Conservation (phyloP, 2,797 vertebrate genomes). For the Eutrigla gurnardus region DNA sequence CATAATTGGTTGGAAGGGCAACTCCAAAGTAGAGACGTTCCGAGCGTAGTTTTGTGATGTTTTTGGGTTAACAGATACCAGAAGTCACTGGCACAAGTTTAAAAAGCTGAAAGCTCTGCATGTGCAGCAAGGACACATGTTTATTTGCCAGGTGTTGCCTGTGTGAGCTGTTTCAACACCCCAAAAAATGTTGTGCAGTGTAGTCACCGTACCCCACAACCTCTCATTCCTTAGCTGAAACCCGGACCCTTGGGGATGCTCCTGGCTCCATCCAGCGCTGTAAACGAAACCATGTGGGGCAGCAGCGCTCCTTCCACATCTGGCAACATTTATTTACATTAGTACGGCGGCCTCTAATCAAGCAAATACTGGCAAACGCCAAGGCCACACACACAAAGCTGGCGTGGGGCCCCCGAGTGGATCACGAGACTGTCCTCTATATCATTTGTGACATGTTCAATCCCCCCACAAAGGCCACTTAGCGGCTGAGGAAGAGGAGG, state of each 20-base stretch:
- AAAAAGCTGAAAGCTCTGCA: background rate
- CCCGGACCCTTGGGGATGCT: conserved; percentile 32
- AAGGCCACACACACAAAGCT: conserved; percentile 61
- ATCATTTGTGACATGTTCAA: conserved; percentile 38
- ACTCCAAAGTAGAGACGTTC: conserved; percentile 47
- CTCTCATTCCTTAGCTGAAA: conserved; percentile 18
- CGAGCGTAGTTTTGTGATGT: conserved; percentile 46
- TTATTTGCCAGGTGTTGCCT: conserved; percentile 6
- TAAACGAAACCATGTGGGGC: conserved; percentile 63
- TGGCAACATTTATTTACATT: conserved; percentile 78
- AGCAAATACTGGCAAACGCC: conserved; percentile 48
- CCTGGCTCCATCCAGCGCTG: conserved; percentile 10
- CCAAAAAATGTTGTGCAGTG: conserved; percentile 6
- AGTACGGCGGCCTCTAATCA: conserved; percentile 74
- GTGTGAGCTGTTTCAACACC: background rate
- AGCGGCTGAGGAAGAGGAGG: background rate
- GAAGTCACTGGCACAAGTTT: conserved; percentile 21
- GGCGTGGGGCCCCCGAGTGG: conserved; percentile 7
- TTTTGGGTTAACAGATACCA: conserved; percentile 33
- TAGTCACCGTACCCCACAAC: conserved; percentile 4
- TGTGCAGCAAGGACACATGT: background rate
- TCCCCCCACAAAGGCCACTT: background rate
- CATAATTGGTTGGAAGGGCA: conserved; percentile 53
- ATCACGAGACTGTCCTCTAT: conserved; percentile 11
- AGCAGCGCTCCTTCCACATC: conserved; percentile 65